Conservation (phyloP, 1,140 invertebrate genomes). For the Pogonus chalceus region DNA sequence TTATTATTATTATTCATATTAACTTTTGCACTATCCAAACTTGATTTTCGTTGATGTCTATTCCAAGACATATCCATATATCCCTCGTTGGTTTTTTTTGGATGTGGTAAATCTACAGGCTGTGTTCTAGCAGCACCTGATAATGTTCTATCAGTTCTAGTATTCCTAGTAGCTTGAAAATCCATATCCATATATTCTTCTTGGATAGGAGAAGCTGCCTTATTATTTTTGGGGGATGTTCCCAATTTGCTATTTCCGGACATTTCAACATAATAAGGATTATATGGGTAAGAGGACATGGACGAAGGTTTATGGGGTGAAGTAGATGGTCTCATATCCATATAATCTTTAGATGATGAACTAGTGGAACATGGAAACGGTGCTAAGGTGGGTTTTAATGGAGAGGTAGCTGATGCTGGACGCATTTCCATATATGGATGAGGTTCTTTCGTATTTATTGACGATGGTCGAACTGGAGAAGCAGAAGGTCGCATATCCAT, state of each 20-base stretch:
- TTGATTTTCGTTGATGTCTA: constrained; percentile 23
- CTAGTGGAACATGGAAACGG: background rate
- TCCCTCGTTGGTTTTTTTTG: constrained; percentile 41
- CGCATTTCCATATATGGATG: constrained; percentile 13
- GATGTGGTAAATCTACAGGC: constrained; percentile 36
- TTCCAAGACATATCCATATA: constrained; percentile 49
- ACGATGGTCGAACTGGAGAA: background rate
- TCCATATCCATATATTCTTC: constrained; percentile 37
- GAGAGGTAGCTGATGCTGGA: constrained; percentile 20
- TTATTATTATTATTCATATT: constrained; percentile 27
- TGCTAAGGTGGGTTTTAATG: background rate
- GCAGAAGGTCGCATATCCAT: constrained; percentile 11
- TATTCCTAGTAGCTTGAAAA: constrained; percentile 16
- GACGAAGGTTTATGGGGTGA: constrained; percentile 12
- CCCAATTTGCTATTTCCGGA: background rate
- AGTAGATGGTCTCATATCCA: constrained; percentile 34
- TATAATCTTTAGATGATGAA: constrained; percentile 16
- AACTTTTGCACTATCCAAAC: constrained; percentile 23
- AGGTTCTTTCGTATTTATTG: background rate
- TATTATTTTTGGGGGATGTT: constrained; percentile 12
- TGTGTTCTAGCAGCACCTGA: constrained; percentile 33
- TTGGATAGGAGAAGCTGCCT: constrained; percentile 9
- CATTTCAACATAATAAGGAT: constrained; percentile 7
- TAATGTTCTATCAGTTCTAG: constrained; percentile 20
- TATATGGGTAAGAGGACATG: background rate